Base-by-base conservation (phyloP, 2,113 vertebrate genomes). In the Barbus barbus region DNA sequence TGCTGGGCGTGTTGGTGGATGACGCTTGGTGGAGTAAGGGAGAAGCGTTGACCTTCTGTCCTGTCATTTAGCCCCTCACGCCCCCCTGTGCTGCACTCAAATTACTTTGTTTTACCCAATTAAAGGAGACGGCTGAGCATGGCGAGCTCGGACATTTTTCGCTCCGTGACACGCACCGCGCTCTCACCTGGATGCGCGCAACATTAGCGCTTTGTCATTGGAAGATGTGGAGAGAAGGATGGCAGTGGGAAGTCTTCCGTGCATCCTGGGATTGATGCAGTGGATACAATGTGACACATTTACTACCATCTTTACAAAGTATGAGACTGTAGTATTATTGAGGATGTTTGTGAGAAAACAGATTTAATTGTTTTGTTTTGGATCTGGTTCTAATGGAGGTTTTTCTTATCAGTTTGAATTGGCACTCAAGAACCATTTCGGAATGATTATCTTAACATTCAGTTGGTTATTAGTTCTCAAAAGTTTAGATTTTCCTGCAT, bases 91-190 rank as follows among this genome's bases (percentile, higher is more conserved):
- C 90, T 41, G 91, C 90, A 90, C 92, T 92, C 90, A 94, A 93
- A 94, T 94, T 94, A 94, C 93, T 95, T 95, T 94, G 93, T 95
- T 95, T 94, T 92, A 94, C 87, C 92, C 94, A 94, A 95, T 95
- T 93, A 95, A 93, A 93, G 90, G 86, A 89, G 91, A 92, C 90
- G 91, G 91, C 92, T 94, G 92, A 91, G 93, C 92, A 88, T 92
- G 90, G 88, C 92, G 89, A 90, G 84, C 91, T 63, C 86, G 87
- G 90, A 88, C 88, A 90, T 93, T 94, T 93, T 91, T 92, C 82
- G 90, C 91, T 63, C 51, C 4, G 83, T 78, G 87, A 82, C 82
- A 84, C 36, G 16, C 28, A 12, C 78, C 53, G 28, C 69, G 8
- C 71, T 83, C 80, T 93, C 91, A 92, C 92, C 93, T 92, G 91